phyloP scores from a whole-genome alignment of 1,140 invertebrate genomes.

The Aphidius ervi region DNA sequence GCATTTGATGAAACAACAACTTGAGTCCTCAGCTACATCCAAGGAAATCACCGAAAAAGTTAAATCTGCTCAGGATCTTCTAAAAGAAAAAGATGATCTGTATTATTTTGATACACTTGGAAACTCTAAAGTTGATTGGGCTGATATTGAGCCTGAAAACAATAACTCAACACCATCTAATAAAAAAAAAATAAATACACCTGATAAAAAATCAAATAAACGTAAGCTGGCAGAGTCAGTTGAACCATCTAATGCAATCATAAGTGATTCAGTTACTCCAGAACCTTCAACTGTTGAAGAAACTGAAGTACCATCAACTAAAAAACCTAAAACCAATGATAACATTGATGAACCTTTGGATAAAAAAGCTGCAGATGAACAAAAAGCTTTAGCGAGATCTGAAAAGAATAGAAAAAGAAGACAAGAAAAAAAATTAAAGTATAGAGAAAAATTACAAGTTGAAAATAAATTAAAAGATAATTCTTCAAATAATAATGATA shows the following conservation, averaged over 20 bases:
- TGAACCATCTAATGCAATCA: conserved; percentile 8
- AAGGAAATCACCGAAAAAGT: conserved; percentile 39
- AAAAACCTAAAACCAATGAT: too few relatives aligned
- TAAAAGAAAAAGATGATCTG: conserved; percentile 32
- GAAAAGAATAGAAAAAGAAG: too few relatives aligned
- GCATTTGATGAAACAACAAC: conserved; percentile 64
- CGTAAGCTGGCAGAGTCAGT: conserved; percentile 2
- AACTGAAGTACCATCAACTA: too few relatives aligned
- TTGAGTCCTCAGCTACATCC: conserved; percentile 42
- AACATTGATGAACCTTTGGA: too few relatives aligned
- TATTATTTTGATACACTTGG: conserved; percentile 25
- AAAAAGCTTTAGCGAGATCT: too few relatives aligned
- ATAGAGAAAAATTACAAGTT: too few relatives aligned
- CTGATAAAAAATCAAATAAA: background rate
- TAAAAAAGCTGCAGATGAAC: too few relatives aligned
- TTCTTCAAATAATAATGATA: background rate
- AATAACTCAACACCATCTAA: background rate
- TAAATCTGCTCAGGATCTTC: conserved; percentile 41
- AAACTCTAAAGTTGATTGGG: conserved; percentile 39
- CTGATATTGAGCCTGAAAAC: conserved; percentile 34
- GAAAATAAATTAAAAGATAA: too few relatives aligned
- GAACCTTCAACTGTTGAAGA: background rate
- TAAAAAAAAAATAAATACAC: conserved; percentile 1
- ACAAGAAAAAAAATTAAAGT: too few relatives aligned
- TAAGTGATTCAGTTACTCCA: conserved; percentile 11